Evolutionary conservation across 1,140 invertebrate genomes (phyloP).

Genomic region (Drosophila lowei): DNA sequence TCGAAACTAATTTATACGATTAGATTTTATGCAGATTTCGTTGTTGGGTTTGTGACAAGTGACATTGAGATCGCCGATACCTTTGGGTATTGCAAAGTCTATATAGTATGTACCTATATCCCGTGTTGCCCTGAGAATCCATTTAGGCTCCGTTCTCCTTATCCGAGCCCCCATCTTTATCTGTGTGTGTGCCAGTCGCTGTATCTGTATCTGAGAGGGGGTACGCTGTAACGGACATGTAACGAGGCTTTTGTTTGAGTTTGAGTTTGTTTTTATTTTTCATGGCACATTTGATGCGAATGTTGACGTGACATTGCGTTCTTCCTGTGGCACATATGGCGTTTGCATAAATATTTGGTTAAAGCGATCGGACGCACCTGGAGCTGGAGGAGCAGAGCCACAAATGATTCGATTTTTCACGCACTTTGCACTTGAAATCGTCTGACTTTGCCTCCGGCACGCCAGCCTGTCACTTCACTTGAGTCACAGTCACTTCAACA

Average conservation of each 20-base stretch:
- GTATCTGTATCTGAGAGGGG: constrained; percentile 10
- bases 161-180: constrained; percentile 12
- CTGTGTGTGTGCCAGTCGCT: not conserved
- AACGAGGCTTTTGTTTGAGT: constrained; percentile 58
- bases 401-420: constrained; percentile 56
- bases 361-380: constrained; percentile 46
- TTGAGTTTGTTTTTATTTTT: constrained; percentile 52
- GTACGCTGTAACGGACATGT: constrained; percentile 21
- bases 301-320: constrained; percentile 70
- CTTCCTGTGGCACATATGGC: constrained; percentile 67
- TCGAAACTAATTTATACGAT: constrained; percentile 29
- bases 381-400: constrained; percentile 9
- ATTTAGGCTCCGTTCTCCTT: constrained; percentile 32
- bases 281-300: constrained; percentile 48
- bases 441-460: constrained; percentile 1
- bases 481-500: no score
- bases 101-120: not conserved
- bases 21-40: constrained; percentile 37
- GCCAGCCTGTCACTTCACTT: no score
- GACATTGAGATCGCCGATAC: constrained; percentile 23
- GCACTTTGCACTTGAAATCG: constrained; percentile 62
- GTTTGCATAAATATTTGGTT: constrained; percentile 74
- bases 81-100: constrained; percentile 26
- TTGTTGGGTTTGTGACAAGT: constrained; percentile 30
- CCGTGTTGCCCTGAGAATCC: constrained; percentile 28